phyloP scores from a whole-genome alignment of 2,888 invertebrate genomes.

The Netelia melanura region DNA sequence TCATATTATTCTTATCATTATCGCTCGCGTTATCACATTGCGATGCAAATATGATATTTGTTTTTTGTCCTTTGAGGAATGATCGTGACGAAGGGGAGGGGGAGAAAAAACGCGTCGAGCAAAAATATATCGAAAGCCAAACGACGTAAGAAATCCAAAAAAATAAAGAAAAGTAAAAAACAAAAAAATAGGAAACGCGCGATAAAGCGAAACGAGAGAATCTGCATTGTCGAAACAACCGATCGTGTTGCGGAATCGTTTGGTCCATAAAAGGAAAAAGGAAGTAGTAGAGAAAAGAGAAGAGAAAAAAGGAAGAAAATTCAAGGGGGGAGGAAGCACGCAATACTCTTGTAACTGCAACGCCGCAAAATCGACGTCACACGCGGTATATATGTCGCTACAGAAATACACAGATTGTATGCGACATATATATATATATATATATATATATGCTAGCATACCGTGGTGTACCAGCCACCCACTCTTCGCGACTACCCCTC shows the following conservation, averaged over 20 bases:
- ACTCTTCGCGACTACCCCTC: conserved; percentile 23
- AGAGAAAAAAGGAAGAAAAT: conserved; percentile 1
- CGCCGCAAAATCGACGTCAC: conserved; percentile 59
- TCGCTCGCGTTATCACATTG: not conserved
- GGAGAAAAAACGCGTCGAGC: not conserved
- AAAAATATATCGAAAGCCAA: not conserved
- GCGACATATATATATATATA: conserved; percentile 1
- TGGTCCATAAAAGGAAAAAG: not conserved
- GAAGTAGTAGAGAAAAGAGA: not conserved
- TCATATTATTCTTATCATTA: conserved; percentile 18
- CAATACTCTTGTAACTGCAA: conserved; percentile 50
- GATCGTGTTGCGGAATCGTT: not conserved
- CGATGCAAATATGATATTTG: not conserved
- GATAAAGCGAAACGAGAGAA: conserved; percentile 3
- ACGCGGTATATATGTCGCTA: conserved; percentile 15
- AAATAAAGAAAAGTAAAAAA: not conserved
- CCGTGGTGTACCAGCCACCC: conserved; percentile 16
- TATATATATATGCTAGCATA: not conserved
- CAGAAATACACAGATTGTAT: conserved; percentile 23
- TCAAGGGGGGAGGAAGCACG: conserved; percentile 14
- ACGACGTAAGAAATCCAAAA: too few species aligned
- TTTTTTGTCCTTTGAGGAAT: not conserved
- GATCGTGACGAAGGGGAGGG: too few species aligned
- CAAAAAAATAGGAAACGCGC: not conserved
- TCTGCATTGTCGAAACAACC: conserved; percentile 52